phyloP scores from a whole-genome alignment of 2,888 invertebrate species.

The Tetragonisca angustula region DNA sequence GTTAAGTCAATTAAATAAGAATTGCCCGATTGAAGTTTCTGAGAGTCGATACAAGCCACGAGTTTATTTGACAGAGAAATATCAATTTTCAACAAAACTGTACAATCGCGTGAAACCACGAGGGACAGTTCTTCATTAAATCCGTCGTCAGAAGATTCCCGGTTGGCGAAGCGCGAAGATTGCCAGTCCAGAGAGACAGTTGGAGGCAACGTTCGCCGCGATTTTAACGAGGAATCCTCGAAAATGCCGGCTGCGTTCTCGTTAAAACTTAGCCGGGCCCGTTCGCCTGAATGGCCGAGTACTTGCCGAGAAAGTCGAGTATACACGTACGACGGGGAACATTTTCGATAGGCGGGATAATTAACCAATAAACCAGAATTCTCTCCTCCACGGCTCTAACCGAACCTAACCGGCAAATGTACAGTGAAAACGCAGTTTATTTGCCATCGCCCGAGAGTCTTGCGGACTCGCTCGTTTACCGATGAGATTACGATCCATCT shows the following conservation, averaged over 20 bases:
- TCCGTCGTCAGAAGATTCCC: constrained; percentile 10
- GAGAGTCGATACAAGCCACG: too few relatives aligned
- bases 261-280: constrained; percentile 35
- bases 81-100: neutral
- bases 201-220: constrained; percentile 2
- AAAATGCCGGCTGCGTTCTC: constrained; percentile 27
- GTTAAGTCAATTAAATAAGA: too few relatives aligned
- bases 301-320: neutral
- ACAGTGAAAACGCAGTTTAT: constrained; percentile 57
- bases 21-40: too few relatives aligned
- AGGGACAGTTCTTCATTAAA: neutral
- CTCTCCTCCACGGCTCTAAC: neutral
- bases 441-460: constrained; percentile 31
- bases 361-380: constrained; percentile 61
- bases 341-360: constrained; percentile 57
- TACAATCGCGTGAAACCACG: neutral
- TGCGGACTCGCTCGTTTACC: constrained; percentile 46
- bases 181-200: constrained; percentile 6
- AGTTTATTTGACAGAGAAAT: too few relatives aligned
- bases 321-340: constrained; percentile 1
- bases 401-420: constrained; percentile 30
- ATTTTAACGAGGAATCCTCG: constrained; percentile 42
- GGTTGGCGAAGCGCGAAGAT: neutral
- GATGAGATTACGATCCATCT: neutral
- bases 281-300: constrained; percentile 17